These are phyloP conservation scores for Columba livia DNA, from an alignment of 2,113 vertebrate species.

Conservation along the genomic window DNA sequence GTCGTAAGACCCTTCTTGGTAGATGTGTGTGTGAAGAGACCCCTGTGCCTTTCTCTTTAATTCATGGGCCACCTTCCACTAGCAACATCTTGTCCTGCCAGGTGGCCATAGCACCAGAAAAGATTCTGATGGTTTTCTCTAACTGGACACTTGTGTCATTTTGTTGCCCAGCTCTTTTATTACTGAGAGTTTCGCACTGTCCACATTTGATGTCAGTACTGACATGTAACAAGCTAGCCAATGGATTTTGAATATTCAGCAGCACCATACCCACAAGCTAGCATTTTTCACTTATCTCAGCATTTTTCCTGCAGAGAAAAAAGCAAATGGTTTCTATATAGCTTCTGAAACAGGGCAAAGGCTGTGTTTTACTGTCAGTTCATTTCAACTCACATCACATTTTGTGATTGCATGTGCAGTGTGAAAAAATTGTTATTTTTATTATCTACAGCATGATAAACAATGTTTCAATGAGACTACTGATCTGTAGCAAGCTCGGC, in stretches of 20 bases:
- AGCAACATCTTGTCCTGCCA: neutral
- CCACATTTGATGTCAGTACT: neutral
- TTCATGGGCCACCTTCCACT: neutral
- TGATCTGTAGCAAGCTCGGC: neutral
- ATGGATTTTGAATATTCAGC: slow-evolving; percentile 1
- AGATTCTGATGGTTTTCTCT: neutral
- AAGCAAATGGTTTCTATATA: neutral
- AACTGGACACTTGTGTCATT: neutral
- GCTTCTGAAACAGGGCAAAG: neutral
- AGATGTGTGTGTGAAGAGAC: neutral
- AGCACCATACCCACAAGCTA: neutral
- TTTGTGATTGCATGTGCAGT: neutral
- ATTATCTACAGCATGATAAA: neutral
- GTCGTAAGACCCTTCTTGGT: neutral
- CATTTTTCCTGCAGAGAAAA: neutral
- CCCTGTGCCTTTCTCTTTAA: neutral
- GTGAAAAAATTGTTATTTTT: neutral
- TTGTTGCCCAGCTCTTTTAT: neutral
- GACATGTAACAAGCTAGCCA: neutral
- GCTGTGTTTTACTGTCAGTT: neutral
- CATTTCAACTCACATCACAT: neutral
- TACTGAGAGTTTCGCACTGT: neutral
- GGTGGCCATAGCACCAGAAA: neutral
- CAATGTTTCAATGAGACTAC: neutral
- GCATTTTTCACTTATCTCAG: neutral